phyloP scores from a whole-genome alignment of 2,797 vertebrate species.

The Labroides dimidiatus region DNA sequence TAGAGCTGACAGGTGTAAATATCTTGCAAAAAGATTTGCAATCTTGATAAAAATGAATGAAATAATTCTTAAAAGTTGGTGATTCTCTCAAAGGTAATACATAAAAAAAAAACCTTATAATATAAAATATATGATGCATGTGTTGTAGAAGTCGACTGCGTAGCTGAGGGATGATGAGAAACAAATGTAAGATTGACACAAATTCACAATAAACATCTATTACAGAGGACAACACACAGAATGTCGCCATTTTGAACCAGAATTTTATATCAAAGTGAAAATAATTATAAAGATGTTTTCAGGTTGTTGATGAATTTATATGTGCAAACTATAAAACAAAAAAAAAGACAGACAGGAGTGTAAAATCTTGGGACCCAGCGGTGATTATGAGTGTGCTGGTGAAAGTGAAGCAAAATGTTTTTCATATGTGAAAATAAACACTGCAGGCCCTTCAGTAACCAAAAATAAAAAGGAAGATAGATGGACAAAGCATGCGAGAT shows the following conservation, averaged over 20 bases:
- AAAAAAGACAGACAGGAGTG: background rate
- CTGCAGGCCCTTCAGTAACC: background rate
- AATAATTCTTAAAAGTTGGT: no score
- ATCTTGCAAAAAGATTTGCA: no score
- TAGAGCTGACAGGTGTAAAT: no score
- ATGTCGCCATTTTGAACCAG: background rate
- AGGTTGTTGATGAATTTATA: background rate
- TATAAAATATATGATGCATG: no score
- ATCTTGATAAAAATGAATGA: no score
- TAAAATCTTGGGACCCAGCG: no score
- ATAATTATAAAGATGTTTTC: background rate
- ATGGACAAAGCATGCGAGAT: rapidly evolving
- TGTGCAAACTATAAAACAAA: no score
- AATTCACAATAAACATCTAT: background rate
- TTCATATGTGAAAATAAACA: background rate
- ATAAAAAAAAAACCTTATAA: no score
- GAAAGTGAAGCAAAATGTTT: background rate
- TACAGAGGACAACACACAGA: background rate
- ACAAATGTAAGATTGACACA: background rate
- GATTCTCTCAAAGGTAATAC: no score
- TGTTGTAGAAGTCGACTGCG: no score
- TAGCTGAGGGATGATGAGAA: background rate
- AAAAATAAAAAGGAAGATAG: background rate
- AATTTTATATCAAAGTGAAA: no score
- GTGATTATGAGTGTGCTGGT: background rate